Percentiles rank a stretch among this genome's conserved stretches.
These are phyloP conservation scores for Frankliniella fusca DNA, from an alignment of 2,888 invertebrate species.

Conservation along the genomic window DNA sequence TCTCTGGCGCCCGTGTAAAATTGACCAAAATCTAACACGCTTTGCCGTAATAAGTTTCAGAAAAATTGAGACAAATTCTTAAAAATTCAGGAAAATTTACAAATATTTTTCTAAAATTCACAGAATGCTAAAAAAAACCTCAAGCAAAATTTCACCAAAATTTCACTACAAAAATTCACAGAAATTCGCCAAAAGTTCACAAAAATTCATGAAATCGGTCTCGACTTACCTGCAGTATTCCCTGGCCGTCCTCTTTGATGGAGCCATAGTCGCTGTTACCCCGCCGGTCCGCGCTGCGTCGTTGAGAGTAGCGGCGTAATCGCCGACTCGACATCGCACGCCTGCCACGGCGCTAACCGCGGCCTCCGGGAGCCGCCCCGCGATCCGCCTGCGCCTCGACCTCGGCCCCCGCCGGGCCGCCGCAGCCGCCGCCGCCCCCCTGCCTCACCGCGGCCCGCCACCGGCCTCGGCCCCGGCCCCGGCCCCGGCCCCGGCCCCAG, in stretches of 20 bases:
- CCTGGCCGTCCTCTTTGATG: slow-evolving; percentile 38
- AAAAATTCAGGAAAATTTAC: too few relatives aligned
- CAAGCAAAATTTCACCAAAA: too few relatives aligned
- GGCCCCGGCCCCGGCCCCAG: background rate
- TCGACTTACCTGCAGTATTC: slow-evolving; percentile 37
- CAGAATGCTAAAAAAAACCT: too few relatives aligned
- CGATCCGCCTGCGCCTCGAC: background rate
- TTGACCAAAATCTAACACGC: too few relatives aligned
- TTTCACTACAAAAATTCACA: too few relatives aligned
- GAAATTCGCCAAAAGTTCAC: too few relatives aligned
- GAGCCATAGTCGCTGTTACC: slow-evolving; percentile 39
- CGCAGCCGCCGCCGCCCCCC: background rate
- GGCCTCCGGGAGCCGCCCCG: background rate
- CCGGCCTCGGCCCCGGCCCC: background rate
- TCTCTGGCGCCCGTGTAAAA: too few relatives aligned
- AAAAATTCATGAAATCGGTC: too few relatives aligned
- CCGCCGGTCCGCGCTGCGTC: slow-evolving; percentile 36
- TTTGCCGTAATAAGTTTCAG: too few relatives aligned
- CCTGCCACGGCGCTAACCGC: background rate
- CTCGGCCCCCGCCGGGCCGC: background rate
- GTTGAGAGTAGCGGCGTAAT: background rate
- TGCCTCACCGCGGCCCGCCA: background rate
- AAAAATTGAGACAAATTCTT: too few relatives aligned
- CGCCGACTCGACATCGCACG: slow-evolving; percentile 25
- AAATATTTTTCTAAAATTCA: too few relatives aligned